Conservation (phyloP, 2,797 vertebrate species). For the Urophycis tenuis region DNA sequence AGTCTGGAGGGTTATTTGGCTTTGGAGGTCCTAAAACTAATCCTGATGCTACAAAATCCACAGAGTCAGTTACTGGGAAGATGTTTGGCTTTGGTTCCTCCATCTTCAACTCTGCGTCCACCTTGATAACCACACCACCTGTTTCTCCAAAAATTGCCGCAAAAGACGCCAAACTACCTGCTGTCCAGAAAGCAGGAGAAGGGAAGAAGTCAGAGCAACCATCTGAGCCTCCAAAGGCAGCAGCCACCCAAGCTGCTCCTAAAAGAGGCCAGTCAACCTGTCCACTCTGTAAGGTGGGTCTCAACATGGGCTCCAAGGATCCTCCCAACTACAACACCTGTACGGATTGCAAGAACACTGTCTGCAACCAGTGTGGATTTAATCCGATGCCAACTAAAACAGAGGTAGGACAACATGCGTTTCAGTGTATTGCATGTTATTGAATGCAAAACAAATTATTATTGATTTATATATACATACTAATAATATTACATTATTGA, state of each 20-base stretch:
- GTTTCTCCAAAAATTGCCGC: constrained; percentile 64
- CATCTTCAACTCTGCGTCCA: constrained; percentile 89
- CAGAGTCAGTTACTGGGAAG: constrained; percentile 81
- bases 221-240: neutral
- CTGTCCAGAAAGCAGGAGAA: constrained; percentile 46
- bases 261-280: neutral
- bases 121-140: constrained; percentile 77
- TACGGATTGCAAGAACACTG: neutral
- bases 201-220: constrained; percentile 32
- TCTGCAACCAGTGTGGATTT: constrained; percentile 1
- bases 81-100: constrained; percentile 94
- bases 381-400: neutral
- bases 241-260: neutral
- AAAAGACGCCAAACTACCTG: constrained; percentile 65
- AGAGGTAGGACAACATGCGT: neutral
- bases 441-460: too few relatives aligned
- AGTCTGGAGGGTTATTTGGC: constrained; percentile 82
- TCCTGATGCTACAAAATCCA: constrained; percentile 61
- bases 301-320: constrained; percentile 1
- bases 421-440: neutral
- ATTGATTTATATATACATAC: too few relatives aligned
- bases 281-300: neutral
- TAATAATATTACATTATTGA: neutral
- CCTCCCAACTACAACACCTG: constrained; percentile 3
- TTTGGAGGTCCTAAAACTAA: constrained; percentile 80